phyloP scores from a whole-genome alignment of 2,888 invertebrate species.

The Eudemis profundana region DNA sequence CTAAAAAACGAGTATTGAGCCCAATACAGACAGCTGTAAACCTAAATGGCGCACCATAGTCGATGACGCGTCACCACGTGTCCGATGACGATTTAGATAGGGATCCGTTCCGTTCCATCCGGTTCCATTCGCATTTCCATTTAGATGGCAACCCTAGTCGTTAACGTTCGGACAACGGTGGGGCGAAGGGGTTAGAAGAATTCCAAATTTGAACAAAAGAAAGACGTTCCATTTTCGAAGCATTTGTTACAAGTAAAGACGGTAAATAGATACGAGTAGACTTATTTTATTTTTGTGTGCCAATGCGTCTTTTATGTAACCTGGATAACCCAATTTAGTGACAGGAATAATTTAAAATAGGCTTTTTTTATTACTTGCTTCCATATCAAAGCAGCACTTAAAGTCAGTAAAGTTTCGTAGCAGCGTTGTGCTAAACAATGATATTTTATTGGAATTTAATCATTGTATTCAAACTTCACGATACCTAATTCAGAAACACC shows the following conservation, averaged over 20 bases:
- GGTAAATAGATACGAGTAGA: not conserved
- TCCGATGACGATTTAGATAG: conserved; percentile 41
- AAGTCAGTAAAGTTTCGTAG: too few relatives aligned
- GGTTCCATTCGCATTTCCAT: conserved; percentile 39
- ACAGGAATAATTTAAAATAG: too few relatives aligned
- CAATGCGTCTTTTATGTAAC: too few relatives aligned
- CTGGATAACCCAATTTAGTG: too few relatives aligned
- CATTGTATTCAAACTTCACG: not conserved
- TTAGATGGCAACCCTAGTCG: conserved; percentile 42
- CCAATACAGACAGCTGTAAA: not conserved
- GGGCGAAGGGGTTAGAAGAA: conserved; percentile 41
- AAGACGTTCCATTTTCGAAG: conserved; percentile 23
- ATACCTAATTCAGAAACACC: not conserved
- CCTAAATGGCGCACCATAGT: conserved; percentile 25
- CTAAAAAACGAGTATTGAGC: not conserved
- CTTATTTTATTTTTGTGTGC: not conserved
- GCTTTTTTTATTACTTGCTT: too few relatives aligned
- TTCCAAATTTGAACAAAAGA: conserved; percentile 39
- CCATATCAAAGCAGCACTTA: too few relatives aligned
- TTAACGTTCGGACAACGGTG: conserved; percentile 36
- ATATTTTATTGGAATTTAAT: too few relatives aligned
- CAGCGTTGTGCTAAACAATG: too few relatives aligned
- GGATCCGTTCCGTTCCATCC: conserved; percentile 40
- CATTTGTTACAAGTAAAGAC: not conserved
- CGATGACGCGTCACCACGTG: conserved; percentile 34